Conservation (phyloP, 2,888 invertebrate genomes). For the Ichneumoninae sp. region DNA sequence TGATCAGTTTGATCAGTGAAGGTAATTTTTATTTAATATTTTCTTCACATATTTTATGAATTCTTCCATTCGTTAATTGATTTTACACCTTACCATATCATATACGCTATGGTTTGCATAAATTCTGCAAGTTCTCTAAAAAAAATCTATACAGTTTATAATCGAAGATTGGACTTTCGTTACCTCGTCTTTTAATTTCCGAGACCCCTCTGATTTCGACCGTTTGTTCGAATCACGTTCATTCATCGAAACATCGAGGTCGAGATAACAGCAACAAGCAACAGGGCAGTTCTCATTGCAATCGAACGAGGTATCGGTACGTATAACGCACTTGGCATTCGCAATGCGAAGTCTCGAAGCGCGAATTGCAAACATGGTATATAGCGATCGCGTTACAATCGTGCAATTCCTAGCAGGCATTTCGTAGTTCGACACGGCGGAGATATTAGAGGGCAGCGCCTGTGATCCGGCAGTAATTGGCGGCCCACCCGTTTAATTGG, state of each 20-base stretch:
- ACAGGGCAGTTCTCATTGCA: neutral
- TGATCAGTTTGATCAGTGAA: too few relatives aligned
- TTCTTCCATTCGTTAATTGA: too few relatives aligned
- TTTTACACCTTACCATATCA: too few relatives aligned
- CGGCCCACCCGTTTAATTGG: constrained; percentile 55
- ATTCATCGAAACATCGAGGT: neutral
- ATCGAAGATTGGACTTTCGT: neutral
- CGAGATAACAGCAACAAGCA: neutral
- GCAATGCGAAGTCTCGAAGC: neutral
- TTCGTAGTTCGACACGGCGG: constrained; percentile 41
- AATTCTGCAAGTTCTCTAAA: too few relatives aligned
- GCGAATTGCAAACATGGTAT: constrained; percentile 15
- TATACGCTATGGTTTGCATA: too few relatives aligned
- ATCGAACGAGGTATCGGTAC: neutral
- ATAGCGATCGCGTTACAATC: constrained; percentile 50
- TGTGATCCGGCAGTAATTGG: constrained; percentile 51
- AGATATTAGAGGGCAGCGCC: constrained; percentile 43
- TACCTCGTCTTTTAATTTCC: neutral
- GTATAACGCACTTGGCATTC: neutral
- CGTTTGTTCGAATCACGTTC: neutral
- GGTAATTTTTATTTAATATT: too few relatives aligned
- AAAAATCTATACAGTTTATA: neutral
- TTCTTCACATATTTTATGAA: too few relatives aligned
- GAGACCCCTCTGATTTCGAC: neutral
- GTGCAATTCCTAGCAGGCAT: constrained; percentile 28